Percentiles rank a stretch among this genome's conserved stretches.
phyloP scores from a whole-genome alignment of 2,113 vertebrate genomes.

The Aptenodytes forsteri region DNA sequence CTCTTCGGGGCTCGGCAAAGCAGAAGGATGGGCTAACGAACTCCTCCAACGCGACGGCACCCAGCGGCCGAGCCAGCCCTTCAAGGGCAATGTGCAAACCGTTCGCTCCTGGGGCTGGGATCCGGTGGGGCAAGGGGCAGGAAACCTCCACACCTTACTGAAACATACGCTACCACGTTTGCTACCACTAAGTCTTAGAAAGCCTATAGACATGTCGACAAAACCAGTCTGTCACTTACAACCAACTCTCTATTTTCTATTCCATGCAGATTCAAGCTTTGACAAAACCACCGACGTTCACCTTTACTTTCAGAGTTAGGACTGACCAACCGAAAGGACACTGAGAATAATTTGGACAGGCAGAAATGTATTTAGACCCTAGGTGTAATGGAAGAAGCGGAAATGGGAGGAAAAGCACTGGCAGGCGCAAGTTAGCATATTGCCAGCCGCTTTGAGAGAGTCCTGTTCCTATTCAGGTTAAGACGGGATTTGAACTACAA shows the following conservation, averaged over 20 bases:
- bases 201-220: slow-evolving; percentile 61
- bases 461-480: not conserved
- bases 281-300: slow-evolving; percentile 63
- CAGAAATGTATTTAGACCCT: slow-evolving; percentile 60
- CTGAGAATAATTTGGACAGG: slow-evolving; percentile 11
- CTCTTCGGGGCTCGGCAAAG: not conserved
- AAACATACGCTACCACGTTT: slow-evolving; percentile 54
- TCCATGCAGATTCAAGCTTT: slow-evolving; percentile 66
- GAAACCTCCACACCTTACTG: slow-evolving; percentile 6
- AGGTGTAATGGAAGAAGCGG: not conserved
- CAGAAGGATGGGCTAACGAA: not conserved
- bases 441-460: not conserved
- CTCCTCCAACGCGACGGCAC: not conserved
- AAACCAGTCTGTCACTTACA: slow-evolving; percentile 68
- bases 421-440: not conserved
- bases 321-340: slow-evolving; percentile 50
- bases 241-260: slow-evolving; percentile 65
- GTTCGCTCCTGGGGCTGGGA: not conserved
- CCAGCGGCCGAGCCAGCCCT: not conserved
- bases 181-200: slow-evolving; percentile 61
- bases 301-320: slow-evolving; percentile 46
- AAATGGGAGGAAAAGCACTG: not conserved
- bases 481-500: slow-evolving; percentile 7
- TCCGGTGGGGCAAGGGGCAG: not conserved
- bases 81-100: slow-evolving; percentile 10